A percentile compares a stretch with the other conserved stretches of the same genome.
Conservation (phyloP, 2,888 invertebrate species). For the Rosalia funebris region DNA sequence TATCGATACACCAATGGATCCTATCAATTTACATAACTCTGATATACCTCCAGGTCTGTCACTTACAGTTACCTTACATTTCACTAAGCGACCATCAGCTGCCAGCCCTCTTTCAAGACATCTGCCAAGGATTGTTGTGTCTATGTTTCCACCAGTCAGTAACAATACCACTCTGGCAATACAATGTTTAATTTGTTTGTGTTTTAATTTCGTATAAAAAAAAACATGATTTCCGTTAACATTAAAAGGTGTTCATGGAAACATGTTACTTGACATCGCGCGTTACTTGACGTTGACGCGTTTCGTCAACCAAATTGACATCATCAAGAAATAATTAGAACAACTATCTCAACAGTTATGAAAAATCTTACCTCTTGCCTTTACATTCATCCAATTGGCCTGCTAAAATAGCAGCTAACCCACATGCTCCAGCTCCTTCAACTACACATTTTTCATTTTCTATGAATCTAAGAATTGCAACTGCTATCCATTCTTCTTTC, state of each 20-base stretch:
- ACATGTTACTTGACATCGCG: no score
- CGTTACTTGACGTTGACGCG: no score
- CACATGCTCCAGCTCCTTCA: constrained; percentile 78
- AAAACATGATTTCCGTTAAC: no score
- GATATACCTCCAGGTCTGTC: constrained; percentile 90
- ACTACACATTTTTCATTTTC: constrained; percentile 78
- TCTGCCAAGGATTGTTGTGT: constrained; percentile 88
- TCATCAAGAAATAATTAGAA: no score
- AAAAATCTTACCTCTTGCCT: constrained; percentile 70
- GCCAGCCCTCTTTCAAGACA: constrained; percentile 90
- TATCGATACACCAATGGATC: constrained; percentile 84
- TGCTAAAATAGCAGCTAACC: constrained; percentile 74
- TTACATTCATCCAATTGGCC: constrained; percentile 73
- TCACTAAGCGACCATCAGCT: constrained; percentile 81
- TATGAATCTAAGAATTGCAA: constrained; percentile 71
- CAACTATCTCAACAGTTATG: no score
- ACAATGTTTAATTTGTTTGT: no score
- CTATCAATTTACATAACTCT: constrained; percentile 81
- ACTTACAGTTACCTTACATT: constrained; percentile 82
- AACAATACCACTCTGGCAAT: constrained; percentile 79
- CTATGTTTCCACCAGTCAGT: constrained; percentile 90
- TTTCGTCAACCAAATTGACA: no score
- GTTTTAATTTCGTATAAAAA: no score
- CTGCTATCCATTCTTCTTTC: constrained; percentile 72
- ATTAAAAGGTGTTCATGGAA: no score